Evolutionary conservation across 2,797 vertebrate species (phyloP).

Genomic region (Phrynocephalus guinanensis): DNA sequence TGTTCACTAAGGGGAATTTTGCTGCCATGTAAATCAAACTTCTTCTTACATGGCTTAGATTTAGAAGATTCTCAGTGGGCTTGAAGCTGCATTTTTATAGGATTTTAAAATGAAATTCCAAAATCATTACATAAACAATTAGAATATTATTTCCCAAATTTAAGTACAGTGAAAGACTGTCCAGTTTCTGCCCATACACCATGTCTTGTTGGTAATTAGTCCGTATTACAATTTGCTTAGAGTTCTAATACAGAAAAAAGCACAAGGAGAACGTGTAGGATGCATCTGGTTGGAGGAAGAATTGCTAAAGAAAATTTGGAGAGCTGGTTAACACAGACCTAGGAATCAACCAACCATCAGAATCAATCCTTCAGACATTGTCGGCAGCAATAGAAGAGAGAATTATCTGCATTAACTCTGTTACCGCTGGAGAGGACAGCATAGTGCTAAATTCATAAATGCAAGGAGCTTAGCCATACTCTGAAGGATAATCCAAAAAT

Average conservation of each 20-base stretch:
- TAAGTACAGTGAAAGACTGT: background rate
- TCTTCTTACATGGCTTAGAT: background rate
- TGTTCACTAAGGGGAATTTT: background rate
- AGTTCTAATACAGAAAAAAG: background rate
- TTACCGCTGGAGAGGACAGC: background rate
- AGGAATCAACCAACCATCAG: too few species aligned
- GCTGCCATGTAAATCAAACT: slow-evolving; percentile 1
- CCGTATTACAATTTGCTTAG: background rate
- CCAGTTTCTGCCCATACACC: background rate
- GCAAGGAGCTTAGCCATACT: background rate
- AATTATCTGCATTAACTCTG: background rate
- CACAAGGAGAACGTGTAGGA: background rate
- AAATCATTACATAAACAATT: background rate
- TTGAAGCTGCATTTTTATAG: background rate
- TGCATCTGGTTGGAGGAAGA: background rate
- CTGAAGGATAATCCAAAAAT: background rate
- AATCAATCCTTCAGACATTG: background rate
- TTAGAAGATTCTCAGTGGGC: background rate
- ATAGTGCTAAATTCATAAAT: background rate
- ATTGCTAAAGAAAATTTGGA: background rate
- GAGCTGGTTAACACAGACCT: too few species aligned
- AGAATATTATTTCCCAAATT: background rate
- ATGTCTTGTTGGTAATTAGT: background rate
- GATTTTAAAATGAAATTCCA: slow-evolving; percentile 9
- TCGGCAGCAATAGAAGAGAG: background rate